Evolutionary conservation across 1,140 invertebrate genomes (phyloP), one percentile per base, ranked within the genome.

Genomic region (Calliphora vicina): DNA sequence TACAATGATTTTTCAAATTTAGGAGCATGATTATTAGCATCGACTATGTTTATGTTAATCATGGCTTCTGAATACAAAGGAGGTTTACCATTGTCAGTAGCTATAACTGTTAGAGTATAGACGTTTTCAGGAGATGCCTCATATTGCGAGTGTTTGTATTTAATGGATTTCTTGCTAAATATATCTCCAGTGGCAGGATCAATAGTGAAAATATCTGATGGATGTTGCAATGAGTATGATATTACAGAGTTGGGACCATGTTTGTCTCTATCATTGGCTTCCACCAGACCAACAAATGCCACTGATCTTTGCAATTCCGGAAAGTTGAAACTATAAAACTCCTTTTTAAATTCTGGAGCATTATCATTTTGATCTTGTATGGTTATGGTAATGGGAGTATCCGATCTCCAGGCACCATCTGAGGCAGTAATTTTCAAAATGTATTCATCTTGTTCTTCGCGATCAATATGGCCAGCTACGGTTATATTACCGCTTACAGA

Each of bases 301-400:
- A 96, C 93, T 73, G 93, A 93, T 78, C 93, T 92, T 88, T 97
- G 95, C 9, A 96, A 91, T 90, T 98, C 97, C 0, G 96, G 96
- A 83, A 99, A 96, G 88, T 98, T 96, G 87, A 98, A 98, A 86
- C 94, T 95, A 87, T 98, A 98, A 84, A 93, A 95, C 0, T 94
- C 94, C 86, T 96, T 93, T 85, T 97, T 96, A 88, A 98, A 99
- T 91, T 97, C 95, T 0, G 97, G 97, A 0, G 96, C 94, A 90
- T 98, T 98, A 88, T 99, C 97, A 90, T 99, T 99, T 85, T 97
- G 96, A 91, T 99, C 97, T 91, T 98, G 96, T 82, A 99, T 96
- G 1, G 96, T 97, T 26, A 99, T 97, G 1, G 97, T 97, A 0
- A 98, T 89, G 0, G 96, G 95, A 1, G 97, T 98, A 90, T 97